phyloP scores from a whole-genome alignment of 2,888 invertebrate genomes.

The Tachina fera region DNA sequence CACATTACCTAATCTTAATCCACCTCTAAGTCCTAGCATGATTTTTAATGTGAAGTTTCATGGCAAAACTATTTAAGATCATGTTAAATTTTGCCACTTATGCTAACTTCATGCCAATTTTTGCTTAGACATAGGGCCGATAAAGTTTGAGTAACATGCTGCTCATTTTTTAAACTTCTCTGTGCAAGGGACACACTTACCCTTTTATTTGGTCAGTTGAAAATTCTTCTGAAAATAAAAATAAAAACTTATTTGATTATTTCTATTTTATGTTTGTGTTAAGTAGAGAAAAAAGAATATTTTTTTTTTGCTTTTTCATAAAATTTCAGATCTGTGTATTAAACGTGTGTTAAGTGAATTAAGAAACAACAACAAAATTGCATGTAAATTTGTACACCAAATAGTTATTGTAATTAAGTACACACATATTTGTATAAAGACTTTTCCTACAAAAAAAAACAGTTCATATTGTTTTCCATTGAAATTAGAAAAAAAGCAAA shows the following conservation, averaged over 20 bases:
- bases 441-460: too few relatives aligned
- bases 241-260: constrained; percentile 6
- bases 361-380: not conserved
- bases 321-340: constrained; percentile 15
- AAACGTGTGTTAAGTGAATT: constrained; percentile 42
- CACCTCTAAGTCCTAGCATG: too few relatives aligned
- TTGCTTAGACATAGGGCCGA: too few relatives aligned
- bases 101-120: too few relatives aligned
- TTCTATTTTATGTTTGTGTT: not conserved
- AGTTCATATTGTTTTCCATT: not conserved
- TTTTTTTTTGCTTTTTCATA: not conserved
- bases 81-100: too few relatives aligned
- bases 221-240: not conserved
- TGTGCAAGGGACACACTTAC: not conserved
- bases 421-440: not conserved
- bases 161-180: not conserved
- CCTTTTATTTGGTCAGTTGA: not conserved
- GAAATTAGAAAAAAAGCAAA: too few relatives aligned
- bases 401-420: not conserved
- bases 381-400: not conserved
- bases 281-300: not conserved
- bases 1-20: too few relatives aligned
- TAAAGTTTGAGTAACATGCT: not conserved
- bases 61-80: too few relatives aligned
- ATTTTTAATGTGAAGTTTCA: too few relatives aligned